Evolutionary conservation across 2,113 vertebrate species (phyloP), one percentile per base, ranked within the genome.

Genomic region (Hemibagrus wyckioides): DNA sequence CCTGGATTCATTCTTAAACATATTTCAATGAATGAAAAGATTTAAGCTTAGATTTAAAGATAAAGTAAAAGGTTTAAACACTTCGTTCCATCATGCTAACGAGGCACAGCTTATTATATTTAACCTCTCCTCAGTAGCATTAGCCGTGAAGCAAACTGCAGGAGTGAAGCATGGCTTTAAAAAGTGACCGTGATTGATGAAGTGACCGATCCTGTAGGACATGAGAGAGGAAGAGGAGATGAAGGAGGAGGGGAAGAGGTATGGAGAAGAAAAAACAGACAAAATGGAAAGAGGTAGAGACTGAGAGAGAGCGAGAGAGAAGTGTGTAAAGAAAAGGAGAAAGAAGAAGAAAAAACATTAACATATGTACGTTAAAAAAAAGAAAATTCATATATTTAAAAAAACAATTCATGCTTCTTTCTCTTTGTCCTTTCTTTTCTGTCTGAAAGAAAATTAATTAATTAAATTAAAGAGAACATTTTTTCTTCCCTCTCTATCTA

Each of bases 191-290:
- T 57, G 33, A 85, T 76, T 85, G 52, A 59, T 75, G 4, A 39
- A 59, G 73, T 61, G 56, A 36, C 28, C 15, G 25, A 33, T 84
- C 63, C 19, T 36, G 44, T 13, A 54, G n/a, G 82, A 87, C 69
- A 36, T 75, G 36, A 81, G 28, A 75, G 75, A 48, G 44, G 44
- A 48, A 48, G 28, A 6, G 23, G 52, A n/a, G 71, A 92, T 63
- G 94, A 93, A 88, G 91, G 81, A 89, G 90, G 93, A 75, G 92
- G 77, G 93, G 93, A 57, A 23, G 28, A 6, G 23, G 52, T 14
- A 48, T 19, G 54, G n/a, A 44, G 41, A 63, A 23, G 6, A 33
- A 48, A 30, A 23, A 48, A 4, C 30, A 50, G 0, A 7, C 19
- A 8, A 48, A 21, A 59, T 4, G 14, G 36, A 79, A 2, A 50